Percentiles rank a stretch among this genome's conserved stretches.
phyloP scores from a whole-genome alignment of 2,113 vertebrate genomes.

The Danionella cerebrum region DNA sequence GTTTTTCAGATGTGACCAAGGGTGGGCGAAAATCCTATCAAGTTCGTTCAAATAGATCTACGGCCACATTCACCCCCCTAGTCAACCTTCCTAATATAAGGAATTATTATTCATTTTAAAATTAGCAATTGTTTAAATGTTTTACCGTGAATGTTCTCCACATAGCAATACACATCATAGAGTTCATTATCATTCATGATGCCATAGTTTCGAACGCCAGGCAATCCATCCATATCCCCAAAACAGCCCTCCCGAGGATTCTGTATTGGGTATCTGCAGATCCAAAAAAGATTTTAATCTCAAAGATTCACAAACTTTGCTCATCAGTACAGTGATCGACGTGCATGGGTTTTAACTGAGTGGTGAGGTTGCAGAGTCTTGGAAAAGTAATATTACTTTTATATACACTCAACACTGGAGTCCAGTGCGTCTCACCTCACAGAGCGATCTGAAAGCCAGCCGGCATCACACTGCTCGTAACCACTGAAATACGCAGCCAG shows the following conservation, averaged over 20 bases:
- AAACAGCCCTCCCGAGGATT: slow-evolving; percentile 83
- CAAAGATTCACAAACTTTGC: background rate
- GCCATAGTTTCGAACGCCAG: slow-evolving; percentile 84
- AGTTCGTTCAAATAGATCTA: too few species aligned
- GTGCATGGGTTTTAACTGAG: too few species aligned
- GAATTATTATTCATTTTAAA: too few species aligned
- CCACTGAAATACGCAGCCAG: slow-evolving; percentile 80
- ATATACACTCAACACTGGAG: background rate
- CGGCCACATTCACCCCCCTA: too few species aligned
- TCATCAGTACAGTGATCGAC: too few species aligned
- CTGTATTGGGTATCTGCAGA: slow-evolving; percentile 82
- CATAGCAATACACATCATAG: slow-evolving; percentile 90
- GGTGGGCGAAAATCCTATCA: too few species aligned
- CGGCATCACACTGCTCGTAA: slow-evolving; percentile 87
- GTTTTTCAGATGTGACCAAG: too few species aligned
- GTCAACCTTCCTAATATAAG: too few species aligned
- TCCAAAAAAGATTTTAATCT: background rate
- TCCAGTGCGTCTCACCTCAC: slow-evolving; percentile 86
- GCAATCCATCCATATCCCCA: slow-evolving; percentile 83
- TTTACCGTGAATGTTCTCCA: slow-evolving; percentile 79
- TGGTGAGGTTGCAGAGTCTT: too few species aligned
- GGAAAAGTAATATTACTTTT: too few species aligned
- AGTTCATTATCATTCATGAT: slow-evolving; percentile 73
- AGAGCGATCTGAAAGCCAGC: slow-evolving; percentile 87
- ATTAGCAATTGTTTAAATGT: background rate